phyloP scores from a whole-genome alignment of 2,888 invertebrate genomes.

The Horisme vitalbata region DNA sequence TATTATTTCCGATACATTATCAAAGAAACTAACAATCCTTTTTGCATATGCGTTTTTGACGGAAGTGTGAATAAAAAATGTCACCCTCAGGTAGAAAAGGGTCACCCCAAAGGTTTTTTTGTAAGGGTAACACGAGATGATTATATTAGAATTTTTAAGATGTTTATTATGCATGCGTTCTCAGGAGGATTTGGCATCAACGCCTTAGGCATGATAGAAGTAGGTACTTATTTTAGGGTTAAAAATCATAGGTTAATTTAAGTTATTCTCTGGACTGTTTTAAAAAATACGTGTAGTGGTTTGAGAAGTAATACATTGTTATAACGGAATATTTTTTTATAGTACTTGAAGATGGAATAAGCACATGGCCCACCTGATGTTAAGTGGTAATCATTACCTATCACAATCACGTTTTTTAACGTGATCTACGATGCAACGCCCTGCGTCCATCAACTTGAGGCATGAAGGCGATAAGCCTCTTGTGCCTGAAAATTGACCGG shows the following conservation, averaged over 20 bases:
- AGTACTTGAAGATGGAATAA: too few relatives aligned
- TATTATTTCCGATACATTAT: slow-evolving; percentile 80
- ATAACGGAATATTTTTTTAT: background rate
- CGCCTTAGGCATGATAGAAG: slow-evolving; percentile 68
- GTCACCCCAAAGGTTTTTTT: slow-evolving; percentile 70
- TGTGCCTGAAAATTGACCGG: too few relatives aligned
- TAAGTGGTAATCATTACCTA: too few relatives aligned
- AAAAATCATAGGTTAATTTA: slow-evolving; percentile 37
- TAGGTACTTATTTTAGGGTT: slow-evolving; percentile 58
- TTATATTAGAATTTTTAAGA: slow-evolving; percentile 62
- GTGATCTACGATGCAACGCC: too few relatives aligned
- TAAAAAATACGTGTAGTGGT: slow-evolving; percentile 1
- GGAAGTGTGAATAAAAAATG: slow-evolving; percentile 82
- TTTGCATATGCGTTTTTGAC: slow-evolving; percentile 78
- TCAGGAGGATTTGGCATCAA: slow-evolving; percentile 73
- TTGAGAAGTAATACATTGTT: background rate
- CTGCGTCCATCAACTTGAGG: too few relatives aligned
- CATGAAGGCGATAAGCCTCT: too few relatives aligned
- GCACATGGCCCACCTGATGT: too few relatives aligned
- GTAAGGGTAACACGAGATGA: slow-evolving; percentile 69
- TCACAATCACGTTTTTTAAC: too few relatives aligned
- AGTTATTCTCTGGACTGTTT: slow-evolving; percentile 28
- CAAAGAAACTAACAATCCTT: slow-evolving; percentile 79
- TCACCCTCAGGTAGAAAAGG: slow-evolving; percentile 77
- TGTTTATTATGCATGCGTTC: slow-evolving; percentile 79